A percentile compares a stretch with the other conserved stretches of the same genome.
Evolutionary conservation across 2,113 vertebrate species (phyloP).

Genomic region (Madoqua kirkii): DNA sequence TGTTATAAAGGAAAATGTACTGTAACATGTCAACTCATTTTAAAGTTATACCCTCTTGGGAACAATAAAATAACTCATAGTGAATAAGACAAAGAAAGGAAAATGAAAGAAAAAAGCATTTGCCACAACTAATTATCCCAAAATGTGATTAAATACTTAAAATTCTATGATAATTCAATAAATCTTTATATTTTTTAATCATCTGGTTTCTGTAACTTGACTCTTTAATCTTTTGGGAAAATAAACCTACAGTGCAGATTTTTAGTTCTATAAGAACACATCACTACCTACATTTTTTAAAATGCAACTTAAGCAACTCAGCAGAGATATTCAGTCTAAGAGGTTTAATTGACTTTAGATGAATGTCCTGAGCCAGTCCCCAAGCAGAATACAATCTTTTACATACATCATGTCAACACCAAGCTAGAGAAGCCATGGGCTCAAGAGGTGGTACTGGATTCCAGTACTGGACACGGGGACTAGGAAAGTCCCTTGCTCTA

Average conservation of each 20-base stretch:
- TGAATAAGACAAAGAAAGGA: slow-evolving; percentile 23
- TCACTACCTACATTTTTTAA: background rate
- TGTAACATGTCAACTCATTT: slow-evolving; percentile 35
- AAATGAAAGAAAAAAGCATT: slow-evolving; percentile 42
- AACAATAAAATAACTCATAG: slow-evolving; percentile 35
- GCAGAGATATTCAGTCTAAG: background rate
- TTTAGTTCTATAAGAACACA: slow-evolving; percentile 21
- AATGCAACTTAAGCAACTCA: slow-evolving; percentile 28
- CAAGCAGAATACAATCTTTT: background rate
- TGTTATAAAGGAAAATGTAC: slow-evolving; percentile 31
- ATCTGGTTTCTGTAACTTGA: slow-evolving; percentile 23
- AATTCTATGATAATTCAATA: slow-evolving; percentile 34
- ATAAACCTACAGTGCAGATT: background rate
- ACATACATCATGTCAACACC: background rate
- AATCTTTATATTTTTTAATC: slow-evolving; percentile 26
- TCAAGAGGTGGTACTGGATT: background rate
- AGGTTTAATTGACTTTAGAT: slow-evolving; percentile 25
- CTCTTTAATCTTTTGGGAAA: background rate
- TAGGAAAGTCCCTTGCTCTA: background rate
- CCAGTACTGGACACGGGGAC: accelerated
- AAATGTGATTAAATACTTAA: slow-evolving; percentile 46
- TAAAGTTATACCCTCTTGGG: slow-evolving; percentile 21
- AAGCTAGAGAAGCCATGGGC: background rate
- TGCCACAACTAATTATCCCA: slow-evolving; percentile 31
- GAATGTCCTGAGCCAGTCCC: background rate